A percentile compares a stretch with the other conserved stretches of the same genome.
Conservation (phyloP, 2,113 vertebrate genomes). For the Ovis canadensis region DNA sequence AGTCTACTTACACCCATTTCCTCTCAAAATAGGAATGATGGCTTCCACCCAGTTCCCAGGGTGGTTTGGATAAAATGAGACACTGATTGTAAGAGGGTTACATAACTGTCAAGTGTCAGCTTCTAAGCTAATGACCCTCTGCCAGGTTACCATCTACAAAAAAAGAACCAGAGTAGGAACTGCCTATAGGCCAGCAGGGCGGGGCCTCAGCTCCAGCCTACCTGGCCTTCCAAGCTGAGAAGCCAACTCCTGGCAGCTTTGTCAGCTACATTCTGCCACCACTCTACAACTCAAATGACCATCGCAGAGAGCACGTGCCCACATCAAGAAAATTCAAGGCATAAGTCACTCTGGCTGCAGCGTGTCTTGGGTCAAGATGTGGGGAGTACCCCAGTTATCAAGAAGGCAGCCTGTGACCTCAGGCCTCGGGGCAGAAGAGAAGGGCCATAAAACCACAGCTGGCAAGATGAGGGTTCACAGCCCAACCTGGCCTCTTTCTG, state of each 20-base stretch:
- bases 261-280: background rate
- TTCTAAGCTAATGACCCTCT: background rate
- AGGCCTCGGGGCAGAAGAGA: background rate
- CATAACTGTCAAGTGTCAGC: background rate
- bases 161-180: too few relatives aligned
- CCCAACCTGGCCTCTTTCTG: background rate
- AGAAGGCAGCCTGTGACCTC: background rate
- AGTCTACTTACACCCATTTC: background rate
- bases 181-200: rapidly evolving
- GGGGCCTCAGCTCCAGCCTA: background rate
- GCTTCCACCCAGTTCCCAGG: background rate
- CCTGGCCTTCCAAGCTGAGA: background rate
- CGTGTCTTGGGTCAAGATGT: background rate
- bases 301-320: background rate
- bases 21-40: background rate
- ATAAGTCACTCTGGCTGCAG: background rate
- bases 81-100: background rate
- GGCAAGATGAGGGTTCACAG: background rate
- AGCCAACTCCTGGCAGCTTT: background rate
- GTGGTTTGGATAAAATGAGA: background rate
- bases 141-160: background rate
- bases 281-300: background rate
- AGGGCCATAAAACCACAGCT: background rate
- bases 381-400: background rate
- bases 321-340: background rate